A percentile compares a stretch with the other conserved stretches of the same genome.
phyloP scores from a whole-genome alignment of 2,888 invertebrate genomes.

The Drosophila diplacantha region DNA sequence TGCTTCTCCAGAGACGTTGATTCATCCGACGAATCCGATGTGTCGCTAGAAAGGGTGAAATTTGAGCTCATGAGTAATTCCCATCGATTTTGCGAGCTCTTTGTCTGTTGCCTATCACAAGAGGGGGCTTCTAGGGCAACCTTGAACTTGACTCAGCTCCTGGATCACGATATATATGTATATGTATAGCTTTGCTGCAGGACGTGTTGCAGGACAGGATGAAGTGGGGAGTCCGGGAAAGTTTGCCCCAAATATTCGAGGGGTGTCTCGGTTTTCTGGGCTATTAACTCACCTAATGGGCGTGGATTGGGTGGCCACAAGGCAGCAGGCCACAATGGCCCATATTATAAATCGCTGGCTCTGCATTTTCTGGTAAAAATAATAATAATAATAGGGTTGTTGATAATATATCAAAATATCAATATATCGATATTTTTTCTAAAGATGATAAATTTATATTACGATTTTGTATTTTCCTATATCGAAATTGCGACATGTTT shows the following conservation, averaged over 20 bases:
- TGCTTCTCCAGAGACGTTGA: constrained; percentile 55
- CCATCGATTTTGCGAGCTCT: constrained; percentile 14
- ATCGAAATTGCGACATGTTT: no score
- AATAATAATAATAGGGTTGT: no score
- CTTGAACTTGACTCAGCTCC: constrained; percentile 55
- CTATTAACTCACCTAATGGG: constrained; percentile 29
- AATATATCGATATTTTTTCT: no score
- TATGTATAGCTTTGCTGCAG: not conserved
- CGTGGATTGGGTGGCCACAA: constrained; percentile 16
- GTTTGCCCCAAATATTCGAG: not conserved
- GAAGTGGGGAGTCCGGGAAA: constrained; percentile 1
- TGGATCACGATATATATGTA: not conserved
- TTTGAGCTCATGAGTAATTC: constrained; percentile 21
- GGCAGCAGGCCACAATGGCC: constrained; percentile 24
- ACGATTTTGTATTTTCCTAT: no score
- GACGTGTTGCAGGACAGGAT: constrained; percentile 10
- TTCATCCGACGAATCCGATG: constrained; percentile 51
- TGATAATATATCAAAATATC: no score
- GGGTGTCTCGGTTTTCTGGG: not conserved
- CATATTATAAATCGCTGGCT: constrained; percentile 21
- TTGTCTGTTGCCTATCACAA: constrained; percentile 1
- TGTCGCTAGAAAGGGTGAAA: constrained; percentile 38
- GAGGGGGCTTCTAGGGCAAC: constrained; percentile 41
- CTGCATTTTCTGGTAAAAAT: constrained; percentile 32
- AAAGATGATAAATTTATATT: no score